Evolutionary conservation across 2,888 invertebrate species (phyloP), one percentile per base, ranked within the genome.

Genomic region (Laspeyria flexula): DNA sequence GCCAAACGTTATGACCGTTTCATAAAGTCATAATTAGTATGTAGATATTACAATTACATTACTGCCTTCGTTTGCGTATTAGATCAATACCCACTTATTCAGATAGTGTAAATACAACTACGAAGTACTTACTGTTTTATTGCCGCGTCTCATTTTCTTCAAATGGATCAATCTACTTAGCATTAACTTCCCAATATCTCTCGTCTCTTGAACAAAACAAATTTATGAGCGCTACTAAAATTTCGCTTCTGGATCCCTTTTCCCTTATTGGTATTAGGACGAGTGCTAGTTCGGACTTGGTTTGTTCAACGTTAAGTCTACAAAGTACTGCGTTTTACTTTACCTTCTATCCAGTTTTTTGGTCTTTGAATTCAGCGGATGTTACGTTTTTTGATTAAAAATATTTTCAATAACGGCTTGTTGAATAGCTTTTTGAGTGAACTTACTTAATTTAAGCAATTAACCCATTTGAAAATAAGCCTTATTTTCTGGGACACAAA

Each of bases 161-260:
- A 49, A 50, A 57, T 51, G 48, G 57, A 60, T 60, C 65, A 66
- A 68, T 65, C 50, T 69, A 65, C 65, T 66, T 68, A 65, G 61
- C 69, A 68, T 68, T 68, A 65, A 68, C 50, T 55, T 60, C 55
- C 48, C 53, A 60, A 60, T 60, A 61, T 55, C 34, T 60, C 38
- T 54, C 46, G 54, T 47, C 43, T 65, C 65, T 59, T 49, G 55
- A 69, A 59, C 41, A 69, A 68, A 61, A 69, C 55, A 69, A 65
- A 69, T 65, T 66, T 66, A 66, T 61, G 55, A 29, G 23, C 35
- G 58, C 47, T 21, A 59, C 66, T 70, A 63, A 70, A 70, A 57
- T 65, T 51, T 53, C 55, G 41, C 18, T 46, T 46, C 48, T 51
- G 39, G 52, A 48, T 49, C 51, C 39, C 27, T 55, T 60, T 50